Conservation (phyloP, 2,888 invertebrate species). For the Crematogaster levior region DNA sequence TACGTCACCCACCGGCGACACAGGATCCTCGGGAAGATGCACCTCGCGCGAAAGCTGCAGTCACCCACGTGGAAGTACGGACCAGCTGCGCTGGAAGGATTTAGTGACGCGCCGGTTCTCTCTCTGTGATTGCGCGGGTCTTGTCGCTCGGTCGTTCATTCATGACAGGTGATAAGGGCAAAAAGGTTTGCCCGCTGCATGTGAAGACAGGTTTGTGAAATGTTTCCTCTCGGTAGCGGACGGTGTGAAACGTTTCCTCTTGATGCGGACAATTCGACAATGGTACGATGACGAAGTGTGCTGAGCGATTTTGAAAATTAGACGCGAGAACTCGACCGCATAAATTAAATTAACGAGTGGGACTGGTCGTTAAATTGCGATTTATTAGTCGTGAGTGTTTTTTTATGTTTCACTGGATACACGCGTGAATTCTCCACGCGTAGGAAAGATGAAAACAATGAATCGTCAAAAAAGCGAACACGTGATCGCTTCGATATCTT, state of each 20-base stretch:
- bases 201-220: slow-evolving; percentile 26
- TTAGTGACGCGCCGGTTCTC: slow-evolving; percentile 47
- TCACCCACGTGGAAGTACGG: slow-evolving; percentile 48
- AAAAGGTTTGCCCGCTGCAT: background rate
- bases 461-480: slow-evolving; percentile 17
- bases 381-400: background rate
- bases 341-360: background rate
- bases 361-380: background rate
- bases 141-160: slow-evolving; percentile 20
- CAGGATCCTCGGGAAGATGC: slow-evolving; percentile 42
- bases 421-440: background rate
- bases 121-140: slow-evolving; percentile 38
- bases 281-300: background rate
- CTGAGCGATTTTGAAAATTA: slow-evolving; percentile 4
- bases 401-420: background rate
- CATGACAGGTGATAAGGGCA: slow-evolving; percentile 25
- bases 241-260: too few species aligned
- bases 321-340: background rate
- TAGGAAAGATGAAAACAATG: background rate
- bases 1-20: slow-evolving; percentile 42
- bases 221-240: background rate
- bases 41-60: slow-evolving; percentile 27
- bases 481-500: slow-evolving; percentile 26
- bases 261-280: too few species aligned
- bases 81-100: slow-evolving; percentile 51